Percentiles rank a stretch among this genome's conserved stretches.
Conservation (phyloP, 2,888 invertebrate genomes). For the Philopedon plagiatum region DNA sequence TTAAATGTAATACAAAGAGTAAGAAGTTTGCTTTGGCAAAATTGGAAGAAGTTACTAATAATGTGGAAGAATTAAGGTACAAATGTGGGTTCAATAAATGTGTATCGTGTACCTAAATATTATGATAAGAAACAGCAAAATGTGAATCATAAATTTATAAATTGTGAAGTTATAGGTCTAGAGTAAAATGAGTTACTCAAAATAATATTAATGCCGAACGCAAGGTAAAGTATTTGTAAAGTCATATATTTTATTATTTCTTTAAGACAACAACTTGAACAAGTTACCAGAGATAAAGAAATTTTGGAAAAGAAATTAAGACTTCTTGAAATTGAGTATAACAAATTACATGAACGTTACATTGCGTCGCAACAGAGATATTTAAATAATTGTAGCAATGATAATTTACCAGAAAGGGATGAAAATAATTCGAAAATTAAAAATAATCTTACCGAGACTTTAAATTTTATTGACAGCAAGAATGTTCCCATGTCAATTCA, state of each 20-base stretch:
- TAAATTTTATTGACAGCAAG: neutral
- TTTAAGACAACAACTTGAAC: constrained; percentile 57
- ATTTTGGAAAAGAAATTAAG: constrained; percentile 61
- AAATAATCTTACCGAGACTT: neutral
- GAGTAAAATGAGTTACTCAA: too few relatives aligned
- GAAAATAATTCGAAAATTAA: constrained; percentile 39
- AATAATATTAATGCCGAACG: too few relatives aligned
- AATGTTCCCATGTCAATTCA: constrained; percentile 26
- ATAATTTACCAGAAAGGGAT: constrained; percentile 57
- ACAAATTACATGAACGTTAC: constrained; percentile 59
- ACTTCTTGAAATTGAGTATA: constrained; percentile 60
- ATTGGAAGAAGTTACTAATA: constrained; percentile 60
- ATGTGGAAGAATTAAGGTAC: constrained; percentile 54
- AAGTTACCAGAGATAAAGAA: constrained; percentile 60
- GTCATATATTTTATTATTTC: too few relatives aligned
- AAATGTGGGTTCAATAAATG: neutral
- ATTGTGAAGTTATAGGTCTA: neutral
- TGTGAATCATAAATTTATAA: neutral
- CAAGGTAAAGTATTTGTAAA: too few relatives aligned
- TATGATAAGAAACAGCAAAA: neutral
- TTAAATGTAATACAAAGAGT: constrained; percentile 62
- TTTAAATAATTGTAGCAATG: constrained; percentile 41
- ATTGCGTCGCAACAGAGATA: constrained; percentile 48
- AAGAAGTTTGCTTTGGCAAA: constrained; percentile 63
- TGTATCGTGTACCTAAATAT: neutral